Evolutionary conservation across 2,888 invertebrate genomes (phyloP), one percentile per base, ranked within the genome.

Genomic region (Dynastes grantii): DNA sequence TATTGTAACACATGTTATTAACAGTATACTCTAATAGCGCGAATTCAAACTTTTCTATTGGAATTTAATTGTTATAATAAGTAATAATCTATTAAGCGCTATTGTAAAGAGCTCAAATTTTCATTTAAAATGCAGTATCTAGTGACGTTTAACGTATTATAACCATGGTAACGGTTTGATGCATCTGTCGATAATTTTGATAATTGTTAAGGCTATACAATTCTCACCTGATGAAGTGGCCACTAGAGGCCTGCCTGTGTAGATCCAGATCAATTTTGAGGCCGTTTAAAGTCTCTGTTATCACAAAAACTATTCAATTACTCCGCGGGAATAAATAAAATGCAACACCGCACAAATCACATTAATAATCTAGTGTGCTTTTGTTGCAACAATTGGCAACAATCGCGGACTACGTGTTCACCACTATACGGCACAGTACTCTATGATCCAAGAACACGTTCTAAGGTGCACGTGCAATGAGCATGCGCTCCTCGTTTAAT

Each of bases 191-290:
- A 37, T 37, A 37, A 37, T 45, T 45, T 45, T 1, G 11, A 11
- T 45, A 45, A 45, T 45, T 45, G 8, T 45, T 45, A 45, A 45
- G 45, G 45, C 8, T 45, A 1, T 67, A 4, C 16, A 22, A 58
- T 58, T 58, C 76, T 78, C 84, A 92, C 94, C 94, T 94, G 91
- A 94, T 93, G 87, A 94, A 93, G 92, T 94, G 94, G 90, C 94
- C 94, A 90, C 91, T 91, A 91, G 93, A 92, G 90, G 94, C 93
- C 90, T 94, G 93, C 85, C 91, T 89, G 86, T 94, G 94, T 88
- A 94, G 91, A 85, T 94, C 94, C 90, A 94, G 93, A 91, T 94
- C 94, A 93, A 94, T 92, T 90, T 89, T 93, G 92, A 87, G 86
- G 91, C 90, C 89, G 92, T 92, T 87, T 82, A 81, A 86, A 82